Evolutionary conservation across 2,113 vertebrate genomes (phyloP).

Genomic region (Prionailurus viverrinus): DNA sequence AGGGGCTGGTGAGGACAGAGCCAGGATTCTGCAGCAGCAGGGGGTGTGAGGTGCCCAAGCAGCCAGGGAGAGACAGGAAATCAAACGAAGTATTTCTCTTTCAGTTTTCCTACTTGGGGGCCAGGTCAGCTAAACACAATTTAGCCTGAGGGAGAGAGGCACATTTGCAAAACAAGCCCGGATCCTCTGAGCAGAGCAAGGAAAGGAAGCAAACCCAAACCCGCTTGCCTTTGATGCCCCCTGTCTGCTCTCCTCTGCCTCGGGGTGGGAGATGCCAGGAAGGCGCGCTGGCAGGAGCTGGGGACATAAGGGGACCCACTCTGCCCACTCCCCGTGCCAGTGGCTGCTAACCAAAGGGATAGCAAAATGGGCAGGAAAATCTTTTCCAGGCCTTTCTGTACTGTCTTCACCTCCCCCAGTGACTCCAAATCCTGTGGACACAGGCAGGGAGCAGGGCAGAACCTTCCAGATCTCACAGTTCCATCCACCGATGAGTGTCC

Average conservation of each 20-base stretch:
- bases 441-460: background rate
- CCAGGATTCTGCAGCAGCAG: too few relatives aligned
- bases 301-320: background rate
- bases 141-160: background rate
- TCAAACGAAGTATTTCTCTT: background rate
- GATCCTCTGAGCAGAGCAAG: background rate
- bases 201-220: background rate
- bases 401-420: rapidly evolving
- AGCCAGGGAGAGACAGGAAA: background rate
- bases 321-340: background rate
- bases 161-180: conserved; percentile 40
- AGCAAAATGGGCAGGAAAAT: background rate
- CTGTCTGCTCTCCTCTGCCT: background rate
- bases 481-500: background rate
- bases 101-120: background rate
- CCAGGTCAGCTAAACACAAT: background rate
- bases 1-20: background rate
- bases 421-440: background rate
- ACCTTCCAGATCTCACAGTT: background rate
- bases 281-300: background rate
- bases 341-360: background rate
- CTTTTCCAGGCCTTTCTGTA: background rate
- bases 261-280: background rate
- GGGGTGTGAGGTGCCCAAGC: rapidly evolving
- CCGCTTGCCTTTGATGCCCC: background rate